Evolutionary conservation across 2,113 vertebrate genomes (phyloP).

Genomic region (Bubalus kerabau): DNA sequence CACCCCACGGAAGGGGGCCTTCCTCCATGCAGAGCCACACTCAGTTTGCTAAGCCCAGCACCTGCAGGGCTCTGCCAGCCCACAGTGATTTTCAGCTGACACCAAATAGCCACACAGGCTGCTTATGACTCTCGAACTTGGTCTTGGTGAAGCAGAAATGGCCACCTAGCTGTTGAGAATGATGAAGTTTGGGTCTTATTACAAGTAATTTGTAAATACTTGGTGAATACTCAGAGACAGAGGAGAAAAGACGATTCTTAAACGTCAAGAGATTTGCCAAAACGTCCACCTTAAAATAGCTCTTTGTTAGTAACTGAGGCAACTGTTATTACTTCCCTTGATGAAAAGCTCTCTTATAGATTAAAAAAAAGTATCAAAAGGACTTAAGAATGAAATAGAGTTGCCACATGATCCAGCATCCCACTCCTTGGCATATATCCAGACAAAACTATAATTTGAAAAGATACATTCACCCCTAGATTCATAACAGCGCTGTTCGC

Average conservation of each 20-base stretch:
- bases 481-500: not conserved
- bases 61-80: not conserved
- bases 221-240: not conserved
- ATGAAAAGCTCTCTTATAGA: not conserved
- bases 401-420: not conserved
- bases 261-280: not conserved
- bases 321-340: not conserved
- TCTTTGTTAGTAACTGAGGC: not conserved
- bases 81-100: not conserved
- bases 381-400: not conserved
- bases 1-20: not conserved
- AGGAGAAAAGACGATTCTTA: not conserved
- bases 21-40: not conserved
- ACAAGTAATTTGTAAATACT: not conserved
- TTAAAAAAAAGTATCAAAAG: not conserved
- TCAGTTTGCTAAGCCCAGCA: not conserved
- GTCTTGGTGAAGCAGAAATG: not conserved
- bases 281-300: not conserved
- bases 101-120: not conserved
- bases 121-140: not conserved
- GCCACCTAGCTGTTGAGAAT: rapidly evolving
- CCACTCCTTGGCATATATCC: not conserved
- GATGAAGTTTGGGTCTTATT: no score
- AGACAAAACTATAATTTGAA: not conserved
- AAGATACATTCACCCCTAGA: not conserved